A percentile compares a stretch with the other conserved stretches of the same genome.
Evolutionary conservation across 2,797 vertebrate genomes (phyloP).

Genomic region (Rhinatrema bivittatum): DNA sequence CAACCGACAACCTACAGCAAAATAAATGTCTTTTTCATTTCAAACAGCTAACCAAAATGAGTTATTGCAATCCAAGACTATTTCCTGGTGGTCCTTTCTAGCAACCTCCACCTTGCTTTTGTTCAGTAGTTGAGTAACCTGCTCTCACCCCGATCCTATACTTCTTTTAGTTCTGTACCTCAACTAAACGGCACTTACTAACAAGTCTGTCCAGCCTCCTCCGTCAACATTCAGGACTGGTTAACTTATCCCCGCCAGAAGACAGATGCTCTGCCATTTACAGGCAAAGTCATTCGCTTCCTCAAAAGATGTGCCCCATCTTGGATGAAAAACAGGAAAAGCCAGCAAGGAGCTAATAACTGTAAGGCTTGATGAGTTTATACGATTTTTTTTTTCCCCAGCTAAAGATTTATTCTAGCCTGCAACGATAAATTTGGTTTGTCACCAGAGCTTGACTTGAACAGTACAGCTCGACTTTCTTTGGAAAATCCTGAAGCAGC

Average conservation of each 20-base stretch:
- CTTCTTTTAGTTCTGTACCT: too few species aligned
- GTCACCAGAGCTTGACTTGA: not conserved
- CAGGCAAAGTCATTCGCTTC: not conserved
- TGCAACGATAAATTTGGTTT: conserved; percentile 6
- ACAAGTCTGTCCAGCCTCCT: not conserved
- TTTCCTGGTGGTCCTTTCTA: too few species aligned
- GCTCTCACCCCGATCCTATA: too few species aligned
- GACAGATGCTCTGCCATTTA: not conserved
- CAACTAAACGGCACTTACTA: conserved; percentile 11
- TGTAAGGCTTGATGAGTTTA: not conserved
- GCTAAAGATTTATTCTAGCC: conserved; percentile 1
- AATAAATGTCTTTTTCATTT: too few species aligned
- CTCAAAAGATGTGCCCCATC: not conserved
- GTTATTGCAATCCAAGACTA: too few species aligned
- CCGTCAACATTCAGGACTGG: not conserved
- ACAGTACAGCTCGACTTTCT: not conserved
- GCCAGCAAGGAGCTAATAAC: not conserved
- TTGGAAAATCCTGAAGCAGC: not conserved
- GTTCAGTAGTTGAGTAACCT: too few species aligned
- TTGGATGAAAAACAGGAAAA: not conserved
- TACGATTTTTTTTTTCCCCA: not conserved
- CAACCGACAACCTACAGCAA: too few species aligned
- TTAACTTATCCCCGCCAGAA: conserved; percentile 4
- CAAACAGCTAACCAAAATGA: too few species aligned
- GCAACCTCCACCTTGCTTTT: too few species aligned